Percentiles rank a stretch among this genome's conserved stretches.
Conservation (phyloP, 2,797 vertebrate genomes). For the Premnoplex brunnescens region DNA sequence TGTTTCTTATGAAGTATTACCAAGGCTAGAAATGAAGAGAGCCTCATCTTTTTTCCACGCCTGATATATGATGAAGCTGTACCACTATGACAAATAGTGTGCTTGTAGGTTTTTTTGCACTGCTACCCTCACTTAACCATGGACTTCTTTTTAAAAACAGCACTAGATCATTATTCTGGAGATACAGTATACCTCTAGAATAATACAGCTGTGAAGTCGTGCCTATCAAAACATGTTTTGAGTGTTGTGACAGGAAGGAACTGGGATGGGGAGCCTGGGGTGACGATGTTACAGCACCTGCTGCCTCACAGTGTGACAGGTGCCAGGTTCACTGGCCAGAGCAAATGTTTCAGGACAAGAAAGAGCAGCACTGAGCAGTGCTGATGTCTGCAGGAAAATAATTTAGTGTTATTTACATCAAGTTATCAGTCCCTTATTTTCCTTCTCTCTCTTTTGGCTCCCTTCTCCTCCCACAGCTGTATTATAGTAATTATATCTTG, state of each 20-base stretch:
- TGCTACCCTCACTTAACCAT: fast-evolving
- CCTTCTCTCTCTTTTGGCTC: neutral
- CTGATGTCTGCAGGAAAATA: neutral
- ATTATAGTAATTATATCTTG: conserved; percentile 4
- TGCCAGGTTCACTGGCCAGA: neutral
- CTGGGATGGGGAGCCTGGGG: neutral
- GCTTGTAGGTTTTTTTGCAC: neutral
- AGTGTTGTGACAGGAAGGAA: neutral
- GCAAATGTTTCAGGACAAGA: neutral
- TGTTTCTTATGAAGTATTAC: neutral
- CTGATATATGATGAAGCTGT: neutral
- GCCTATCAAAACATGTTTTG: neutral
- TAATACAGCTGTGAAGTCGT: neutral
- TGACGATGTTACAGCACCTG: neutral
- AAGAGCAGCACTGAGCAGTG: neutral
- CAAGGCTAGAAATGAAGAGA: neutral
- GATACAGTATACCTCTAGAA: neutral
- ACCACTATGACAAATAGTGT: neutral
- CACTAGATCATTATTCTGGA: neutral
- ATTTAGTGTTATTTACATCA: neutral
- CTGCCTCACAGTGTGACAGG: neutral
- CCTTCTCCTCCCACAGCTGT: neutral
- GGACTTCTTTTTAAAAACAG: neutral
- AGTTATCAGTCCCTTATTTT: neutral
- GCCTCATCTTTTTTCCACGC: neutral